Evolutionary conservation across 2,888 invertebrate species (phyloP).

Genomic region (Platypus cylindrus): DNA sequence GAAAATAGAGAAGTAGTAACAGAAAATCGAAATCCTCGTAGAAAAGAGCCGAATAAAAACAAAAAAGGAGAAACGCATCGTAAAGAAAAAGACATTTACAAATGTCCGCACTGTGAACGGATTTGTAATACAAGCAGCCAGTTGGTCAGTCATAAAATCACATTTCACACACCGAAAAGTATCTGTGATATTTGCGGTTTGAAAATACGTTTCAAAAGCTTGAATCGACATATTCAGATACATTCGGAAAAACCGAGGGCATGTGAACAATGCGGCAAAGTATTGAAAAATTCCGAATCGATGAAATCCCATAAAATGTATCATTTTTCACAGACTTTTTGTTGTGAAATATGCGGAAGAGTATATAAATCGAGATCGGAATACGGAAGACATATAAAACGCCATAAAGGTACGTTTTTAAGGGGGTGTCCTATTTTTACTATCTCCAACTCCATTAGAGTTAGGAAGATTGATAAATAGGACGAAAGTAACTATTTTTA

Average conservation of each 20-base stretch:
- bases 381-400: conserved; percentile 24
- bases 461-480: background rate
- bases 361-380: conserved; percentile 24
- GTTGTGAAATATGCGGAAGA: conserved; percentile 27
- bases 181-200: conserved; percentile 29
- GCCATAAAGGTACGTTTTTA: conserved; percentile 24
- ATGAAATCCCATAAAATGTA: conserved; percentile 24
- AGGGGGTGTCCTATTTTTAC: conserved; percentile 20
- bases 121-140: conserved; percentile 18
- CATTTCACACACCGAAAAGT: conserved; percentile 20
- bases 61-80: conserved; percentile 5
- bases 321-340: conserved; percentile 22
- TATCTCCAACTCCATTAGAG: conserved; percentile 17
- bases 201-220: conserved; percentile 18
- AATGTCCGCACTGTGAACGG: conserved; percentile 21
- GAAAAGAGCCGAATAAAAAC: conserved; percentile 3
- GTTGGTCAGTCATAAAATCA: conserved; percentile 20
- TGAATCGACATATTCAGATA: conserved; percentile 18
- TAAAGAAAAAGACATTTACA: conserved; percentile 12
- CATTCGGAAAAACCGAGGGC: conserved; percentile 24
- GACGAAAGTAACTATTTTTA: too few species aligned
- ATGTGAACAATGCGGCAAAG: conserved; percentile 24
- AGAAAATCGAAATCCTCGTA: too few species aligned
- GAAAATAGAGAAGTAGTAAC: conserved; percentile 1
- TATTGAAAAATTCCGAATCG: conserved; percentile 27